Base-by-base conservation (phyloP, 1,140 invertebrate genomes). In the Diachasmimorpha longicaudata region DNA sequence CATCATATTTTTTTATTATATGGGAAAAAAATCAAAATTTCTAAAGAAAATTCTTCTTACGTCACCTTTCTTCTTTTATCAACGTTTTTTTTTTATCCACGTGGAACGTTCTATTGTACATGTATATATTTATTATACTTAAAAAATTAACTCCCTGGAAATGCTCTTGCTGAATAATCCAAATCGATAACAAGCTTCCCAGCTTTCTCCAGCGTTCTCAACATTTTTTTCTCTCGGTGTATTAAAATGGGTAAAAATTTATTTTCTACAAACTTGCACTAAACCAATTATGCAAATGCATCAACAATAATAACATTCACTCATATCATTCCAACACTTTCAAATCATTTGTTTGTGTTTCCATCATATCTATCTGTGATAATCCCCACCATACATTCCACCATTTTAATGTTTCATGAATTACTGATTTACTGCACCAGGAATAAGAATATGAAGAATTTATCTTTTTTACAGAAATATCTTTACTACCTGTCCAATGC, bases 1-100 rank as follows among this genome's bases (percentile, higher is more conserved):
- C 79, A 81, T 80, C 67, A 75, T 79, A 76, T 80, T 73, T 80
- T 80, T 79, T 79, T 79, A 78, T 72, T 72, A 68, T 19, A 36
- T 63, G 25, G 16, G 44, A 69, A 70, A 44, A 42, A 63, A 25
- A 69, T 48, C 44, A n/a, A 19, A 36, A 66, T 66, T 46, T 72
- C 16, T 9, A 52, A 52, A 16, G 48, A 52, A 31, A 31, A 63
- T 23, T 63, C 19, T 63, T n/a, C 58, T 63, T 25, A 23, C 19
- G 21, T 63, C 48, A 52, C 23, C 58, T 63, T 63, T 19, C 58
- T 58, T 78, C 19, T 73, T 63, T 77, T 74, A 74, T 46, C 37
- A 72, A 80, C 75, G 31, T 31, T 31, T 76, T 75, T 71, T 70
- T 77, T 52, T 77, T 72, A 69, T 66, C 14, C 48, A 19, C 48